Percentiles rank a stretch among this genome's conserved stretches.
phyloP scores from a whole-genome alignment of 2,113 vertebrate genomes.

The Dissostichus mawsoni region DNA sequence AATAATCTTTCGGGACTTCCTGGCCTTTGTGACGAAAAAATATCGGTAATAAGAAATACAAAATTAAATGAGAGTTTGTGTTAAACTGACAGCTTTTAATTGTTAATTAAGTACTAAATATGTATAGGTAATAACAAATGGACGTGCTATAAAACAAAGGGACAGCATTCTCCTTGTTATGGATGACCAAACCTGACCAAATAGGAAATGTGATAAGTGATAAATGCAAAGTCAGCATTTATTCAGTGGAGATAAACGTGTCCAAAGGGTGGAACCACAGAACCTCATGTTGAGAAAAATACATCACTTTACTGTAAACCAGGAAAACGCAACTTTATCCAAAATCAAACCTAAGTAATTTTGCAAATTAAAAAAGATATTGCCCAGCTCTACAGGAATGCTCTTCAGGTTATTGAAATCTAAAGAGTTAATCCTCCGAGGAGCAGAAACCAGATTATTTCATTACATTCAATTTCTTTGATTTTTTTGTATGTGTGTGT shows the following conservation, averaged over 20 bases:
- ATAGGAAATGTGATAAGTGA: not conserved
- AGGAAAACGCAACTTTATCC: too few species aligned
- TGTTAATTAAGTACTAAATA: not conserved
- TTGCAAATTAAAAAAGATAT: too few species aligned
- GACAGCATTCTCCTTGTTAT: not conserved
- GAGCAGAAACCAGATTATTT: not conserved
- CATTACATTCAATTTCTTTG: not conserved
- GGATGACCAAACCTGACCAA: not conserved
- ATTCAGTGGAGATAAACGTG: too few species aligned
- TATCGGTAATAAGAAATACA: not conserved
- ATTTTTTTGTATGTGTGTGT: not conserved
- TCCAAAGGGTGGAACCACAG: too few species aligned
- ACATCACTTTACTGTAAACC: too few species aligned
- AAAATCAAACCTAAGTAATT: too few species aligned
- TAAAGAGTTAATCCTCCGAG: not conserved
- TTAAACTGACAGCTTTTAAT: not conserved
- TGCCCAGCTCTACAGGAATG: not conserved
- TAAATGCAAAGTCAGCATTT: not conserved
- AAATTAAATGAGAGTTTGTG: not conserved
- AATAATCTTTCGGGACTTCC: not conserved
- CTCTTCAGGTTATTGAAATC: not conserved
- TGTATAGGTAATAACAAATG: not conserved
- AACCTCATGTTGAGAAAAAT: too few species aligned
- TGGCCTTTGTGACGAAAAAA: not conserved
- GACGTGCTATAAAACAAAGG: not conserved